phyloP scores from a whole-genome alignment of 2,888 invertebrate species.

The Embidobia sp. region DNA sequence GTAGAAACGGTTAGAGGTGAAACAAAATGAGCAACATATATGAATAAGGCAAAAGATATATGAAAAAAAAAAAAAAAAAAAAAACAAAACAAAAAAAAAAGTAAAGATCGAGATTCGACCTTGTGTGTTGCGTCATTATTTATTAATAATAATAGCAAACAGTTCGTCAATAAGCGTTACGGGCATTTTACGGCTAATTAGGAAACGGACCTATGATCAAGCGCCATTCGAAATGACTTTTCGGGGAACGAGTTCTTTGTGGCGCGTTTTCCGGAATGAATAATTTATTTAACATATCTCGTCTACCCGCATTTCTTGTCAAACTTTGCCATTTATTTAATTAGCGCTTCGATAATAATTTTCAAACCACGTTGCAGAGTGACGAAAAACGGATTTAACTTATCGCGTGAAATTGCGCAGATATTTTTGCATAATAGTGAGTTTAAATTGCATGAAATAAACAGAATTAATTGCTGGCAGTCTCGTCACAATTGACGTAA shows the following conservation, averaged over 20 bases:
- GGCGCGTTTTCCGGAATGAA: constrained; percentile 48
- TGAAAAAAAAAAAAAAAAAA: constrained; percentile 15
- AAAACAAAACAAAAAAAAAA: constrained; percentile 21
- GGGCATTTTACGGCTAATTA: constrained; percentile 53
- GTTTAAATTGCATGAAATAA: too few species aligned
- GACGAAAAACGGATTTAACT: too few species aligned
- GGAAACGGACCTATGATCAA: constrained; percentile 48
- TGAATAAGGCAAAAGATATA: constrained; percentile 52
- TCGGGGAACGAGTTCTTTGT: constrained; percentile 57
- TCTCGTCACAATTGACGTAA: too few species aligned
- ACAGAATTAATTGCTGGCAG: too few species aligned
- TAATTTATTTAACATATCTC: constrained; percentile 44
- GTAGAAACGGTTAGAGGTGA: too few species aligned
- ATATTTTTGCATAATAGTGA: too few species aligned
- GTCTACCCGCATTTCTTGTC: neutral
- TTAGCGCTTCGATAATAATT: constrained; percentile 18
- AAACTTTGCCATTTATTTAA: constrained; percentile 26
- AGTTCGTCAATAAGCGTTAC: constrained; percentile 50
- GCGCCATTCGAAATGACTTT: constrained; percentile 42
- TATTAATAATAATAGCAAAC: constrained; percentile 51
- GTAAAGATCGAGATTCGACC: constrained; percentile 41
- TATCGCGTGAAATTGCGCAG: too few species aligned
- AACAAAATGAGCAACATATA: too few species aligned
- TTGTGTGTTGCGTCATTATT: constrained; percentile 56
- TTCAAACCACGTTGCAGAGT: too few species aligned